Base-by-base conservation (phyloP, 2,888 invertebrate genomes). In the Cistogaster globosa region DNA sequence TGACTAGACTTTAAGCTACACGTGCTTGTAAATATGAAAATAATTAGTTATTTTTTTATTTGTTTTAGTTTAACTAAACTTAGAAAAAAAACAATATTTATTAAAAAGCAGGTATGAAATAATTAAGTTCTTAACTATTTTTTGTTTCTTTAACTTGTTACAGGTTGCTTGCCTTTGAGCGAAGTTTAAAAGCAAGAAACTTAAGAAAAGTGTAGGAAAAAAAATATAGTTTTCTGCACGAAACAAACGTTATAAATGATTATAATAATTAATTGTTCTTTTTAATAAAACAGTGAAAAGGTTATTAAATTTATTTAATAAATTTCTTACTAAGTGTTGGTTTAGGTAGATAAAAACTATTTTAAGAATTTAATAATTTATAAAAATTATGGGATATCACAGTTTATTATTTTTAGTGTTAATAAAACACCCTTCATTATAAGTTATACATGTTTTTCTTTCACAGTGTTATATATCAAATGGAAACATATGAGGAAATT, bases 151-250 rank as follows among this genome's bases (percentile, higher is more conserved):
- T 7, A 32, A 63, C 55, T 75, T 57, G 36, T 65, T 57, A 57
- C 32, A 45, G 57, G 20, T 65, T 75, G 75, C 75, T 57, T 65
- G 65, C 65, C 60, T 63, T 32, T n/a, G 26, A 8, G 71, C 69
- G 16, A 63, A 60, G 16, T 63, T 22, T 26, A 8, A 8, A 8
- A 4, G n/a, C 12, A 67, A 45, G 20, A 8, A 8, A 48, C 45
- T 48, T 48, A 16, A 14, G 12, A 42, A 42, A 20, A 5, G 3
- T 51, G 18, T 51, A 32, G 14, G 7, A 3, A 20, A 55, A 55
- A 22, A 12, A 8, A 11, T 18, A 18, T 55, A 45, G 16, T 32
- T 45, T 53, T 55, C n/a, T 62, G 51, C 75, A 65, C 55, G 18
- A 65, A 65, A 51, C 36, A 22, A 32, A 57, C 55, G 45, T 55